Percentiles rank a stretch among this genome's conserved stretches.
Evolutionary conservation across 1,140 invertebrate species (phyloP).

Genomic region (Drosophila kikkawai): DNA sequence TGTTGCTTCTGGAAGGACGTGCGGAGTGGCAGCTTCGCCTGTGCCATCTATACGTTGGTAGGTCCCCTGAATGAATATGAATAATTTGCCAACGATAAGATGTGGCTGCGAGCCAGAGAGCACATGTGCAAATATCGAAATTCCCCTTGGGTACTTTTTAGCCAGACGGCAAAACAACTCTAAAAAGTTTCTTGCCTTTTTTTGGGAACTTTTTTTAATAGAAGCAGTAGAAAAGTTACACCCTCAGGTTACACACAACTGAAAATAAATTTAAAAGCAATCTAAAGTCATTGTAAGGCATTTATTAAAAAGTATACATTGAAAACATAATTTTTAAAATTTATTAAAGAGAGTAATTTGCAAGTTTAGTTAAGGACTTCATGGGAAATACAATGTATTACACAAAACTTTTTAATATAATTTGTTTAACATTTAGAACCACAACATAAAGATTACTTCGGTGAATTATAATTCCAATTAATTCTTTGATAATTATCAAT

Average conservation of each 20-base stretch:
- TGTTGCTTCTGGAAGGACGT: constrained; percentile 94
- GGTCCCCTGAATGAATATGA: constrained; percentile 79
- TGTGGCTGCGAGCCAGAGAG: background rate
- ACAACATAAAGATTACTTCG: too few relatives aligned
- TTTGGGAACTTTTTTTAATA: constrained; percentile 4
- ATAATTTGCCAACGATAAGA: constrained; percentile 31
- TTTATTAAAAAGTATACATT: background rate
- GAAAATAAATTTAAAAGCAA: background rate
- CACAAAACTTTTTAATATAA: too few relatives aligned
- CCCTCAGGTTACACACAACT: background rate
- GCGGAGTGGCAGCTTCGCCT: constrained; percentile 91
- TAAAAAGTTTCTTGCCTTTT: background rate
- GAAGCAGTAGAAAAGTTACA: constrained; percentile 8
- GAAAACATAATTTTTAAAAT: background rate
- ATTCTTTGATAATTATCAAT: background rate
- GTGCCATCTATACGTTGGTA: constrained; percentile 91
- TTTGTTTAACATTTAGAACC: too few relatives aligned
- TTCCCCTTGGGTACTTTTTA: constrained; percentile 1
- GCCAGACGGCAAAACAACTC: background rate
- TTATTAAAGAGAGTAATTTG: too few relatives aligned
- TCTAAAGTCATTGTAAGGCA: background rate
- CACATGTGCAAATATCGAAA: constrained; percentile 5
- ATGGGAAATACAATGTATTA: background rate
- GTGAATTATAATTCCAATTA: background rate
- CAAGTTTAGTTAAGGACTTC: background rate